A percentile compares a stretch with the other conserved stretches of the same genome.
These are phyloP conservation scores for Philaethria dido DNA, from an alignment of 2,888 invertebrate genomes.

Conservation along the genomic window DNA sequence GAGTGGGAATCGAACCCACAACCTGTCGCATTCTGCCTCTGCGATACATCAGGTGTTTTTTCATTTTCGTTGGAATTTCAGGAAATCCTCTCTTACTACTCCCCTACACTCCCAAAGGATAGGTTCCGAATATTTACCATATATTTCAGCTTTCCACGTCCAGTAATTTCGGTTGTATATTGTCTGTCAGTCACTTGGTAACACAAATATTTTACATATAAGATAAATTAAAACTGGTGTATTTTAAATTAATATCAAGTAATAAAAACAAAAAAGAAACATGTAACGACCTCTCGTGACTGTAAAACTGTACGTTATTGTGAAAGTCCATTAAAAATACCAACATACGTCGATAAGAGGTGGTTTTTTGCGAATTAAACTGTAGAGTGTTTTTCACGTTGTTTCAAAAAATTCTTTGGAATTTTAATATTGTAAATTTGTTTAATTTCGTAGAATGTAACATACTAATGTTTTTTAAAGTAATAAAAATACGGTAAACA, in stretches of 20 bases:
- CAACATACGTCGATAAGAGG: slow-evolving; percentile 14
- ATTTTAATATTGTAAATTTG: slow-evolving; percentile 1
- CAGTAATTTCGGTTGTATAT: too few species aligned
- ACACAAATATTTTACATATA: background rate
- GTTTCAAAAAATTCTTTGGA: background rate
- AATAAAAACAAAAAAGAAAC: background rate
- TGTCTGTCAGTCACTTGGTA: too few species aligned
- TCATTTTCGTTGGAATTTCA: too few species aligned
- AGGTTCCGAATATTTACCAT: too few species aligned
- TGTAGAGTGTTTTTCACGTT: background rate
- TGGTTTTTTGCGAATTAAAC: slow-evolving; percentile 12
- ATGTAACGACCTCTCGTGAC: slow-evolving; percentile 13
- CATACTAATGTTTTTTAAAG: background rate
- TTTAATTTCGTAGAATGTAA: slow-evolving; percentile 9
- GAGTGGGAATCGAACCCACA: too few species aligned
- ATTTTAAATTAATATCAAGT: background rate
- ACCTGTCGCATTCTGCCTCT: too few species aligned
- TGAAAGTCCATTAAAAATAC: slow-evolving; percentile 19
- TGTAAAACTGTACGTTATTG: slow-evolving; percentile 8
- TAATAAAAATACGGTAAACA: slow-evolving; percentile 2
- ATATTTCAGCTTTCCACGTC: too few species aligned
- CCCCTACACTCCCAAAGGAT: too few species aligned
- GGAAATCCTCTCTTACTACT: too few species aligned
- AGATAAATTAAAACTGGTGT: background rate
- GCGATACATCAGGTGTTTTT: too few species aligned